Conservation (phyloP, 2,113 vertebrate genomes). For the Galbula dea region DNA sequence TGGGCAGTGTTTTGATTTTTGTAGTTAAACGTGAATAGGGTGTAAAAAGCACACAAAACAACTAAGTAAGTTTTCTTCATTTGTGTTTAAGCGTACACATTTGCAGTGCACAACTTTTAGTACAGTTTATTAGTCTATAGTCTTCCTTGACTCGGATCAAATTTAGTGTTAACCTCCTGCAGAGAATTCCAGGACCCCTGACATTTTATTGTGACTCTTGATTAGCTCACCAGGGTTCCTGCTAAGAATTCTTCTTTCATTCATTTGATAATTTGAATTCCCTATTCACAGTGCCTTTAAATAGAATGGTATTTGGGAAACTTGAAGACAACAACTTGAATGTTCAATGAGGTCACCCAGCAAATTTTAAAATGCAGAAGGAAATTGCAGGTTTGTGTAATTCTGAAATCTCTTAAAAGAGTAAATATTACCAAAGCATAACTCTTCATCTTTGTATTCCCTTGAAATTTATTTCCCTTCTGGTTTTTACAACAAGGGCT, state of each 20-base stretch:
- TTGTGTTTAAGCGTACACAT: neutral
- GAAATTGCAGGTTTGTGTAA: neutral
- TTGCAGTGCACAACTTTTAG: neutral
- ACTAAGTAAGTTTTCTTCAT: neutral
- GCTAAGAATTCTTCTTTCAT: slow-evolving; percentile 66
- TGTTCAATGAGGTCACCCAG: slow-evolving; percentile 44
- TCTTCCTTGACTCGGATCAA: slow-evolving; percentile 16
- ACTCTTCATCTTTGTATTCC: neutral
- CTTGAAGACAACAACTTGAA: slow-evolving; percentile 44
- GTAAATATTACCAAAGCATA: neutral
- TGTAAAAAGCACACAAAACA: neutral
- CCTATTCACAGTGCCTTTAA: slow-evolving; percentile 63
- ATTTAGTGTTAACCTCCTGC: slow-evolving; percentile 61
- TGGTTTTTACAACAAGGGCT: neutral
- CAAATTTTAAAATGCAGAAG: neutral
- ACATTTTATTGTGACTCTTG: slow-evolving; percentile 69
- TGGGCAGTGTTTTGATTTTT: neutral
- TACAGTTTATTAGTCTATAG: slow-evolving; percentile 6
- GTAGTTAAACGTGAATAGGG: neutral
- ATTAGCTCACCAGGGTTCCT: slow-evolving; percentile 66
- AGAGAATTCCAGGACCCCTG: slow-evolving; percentile 62
- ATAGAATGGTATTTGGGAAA: slow-evolving; percentile 66
- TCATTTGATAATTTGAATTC: slow-evolving; percentile 65
- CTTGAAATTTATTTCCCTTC: neutral
- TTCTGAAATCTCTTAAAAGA: neutral